A percentile compares a stretch with the other conserved stretches of the same genome.
phyloP scores from a whole-genome alignment of 2,797 vertebrate genomes.

The Tapirus indicus region DNA sequence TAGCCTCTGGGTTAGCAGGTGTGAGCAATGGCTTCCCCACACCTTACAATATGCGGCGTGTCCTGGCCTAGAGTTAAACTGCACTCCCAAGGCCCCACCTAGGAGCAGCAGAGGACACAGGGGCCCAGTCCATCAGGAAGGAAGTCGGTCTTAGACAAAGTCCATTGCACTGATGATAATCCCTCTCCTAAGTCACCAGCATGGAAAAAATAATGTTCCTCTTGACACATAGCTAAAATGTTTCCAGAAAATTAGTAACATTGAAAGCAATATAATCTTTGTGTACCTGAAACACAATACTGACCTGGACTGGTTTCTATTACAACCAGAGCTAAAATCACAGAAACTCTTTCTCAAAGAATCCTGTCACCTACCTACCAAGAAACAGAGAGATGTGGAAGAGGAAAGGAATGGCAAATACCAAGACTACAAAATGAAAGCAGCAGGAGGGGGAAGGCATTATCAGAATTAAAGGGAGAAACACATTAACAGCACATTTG shows the following conservation, averaged over 20 bases:
- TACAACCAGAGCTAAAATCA: slow-evolving; percentile 78
- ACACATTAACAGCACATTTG: slow-evolving; percentile 53
- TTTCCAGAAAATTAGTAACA: not conserved
- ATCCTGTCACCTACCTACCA: slow-evolving; percentile 88
- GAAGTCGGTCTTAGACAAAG: not conserved
- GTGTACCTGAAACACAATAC: not conserved
- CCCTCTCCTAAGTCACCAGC: slow-evolving; percentile 10
- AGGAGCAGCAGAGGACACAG: not conserved
- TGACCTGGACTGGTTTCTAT: slow-evolving; percentile 65
- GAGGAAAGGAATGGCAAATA: slow-evolving; percentile 90
- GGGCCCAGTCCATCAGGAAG: not conserved
- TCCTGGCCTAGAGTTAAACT: not conserved
- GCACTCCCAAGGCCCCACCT: not conserved
- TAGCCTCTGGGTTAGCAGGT: not conserved
- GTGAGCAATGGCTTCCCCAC: not conserved
- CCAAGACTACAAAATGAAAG: slow-evolving; percentile 90
- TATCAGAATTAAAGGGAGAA: slow-evolving; percentile 83
- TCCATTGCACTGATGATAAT: not conserved
- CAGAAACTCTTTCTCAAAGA: slow-evolving; percentile 78
- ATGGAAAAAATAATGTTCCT: not conserved
- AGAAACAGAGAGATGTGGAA: slow-evolving; percentile 90
- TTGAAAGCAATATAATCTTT: slow-evolving; percentile 9
- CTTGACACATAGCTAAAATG: not conserved
- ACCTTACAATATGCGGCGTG: not conserved
- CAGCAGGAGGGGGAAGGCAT: slow-evolving; percentile 85